Base-by-base conservation (phyloP, 2,888 invertebrate genomes). In the Philopedon plagiatum region DNA sequence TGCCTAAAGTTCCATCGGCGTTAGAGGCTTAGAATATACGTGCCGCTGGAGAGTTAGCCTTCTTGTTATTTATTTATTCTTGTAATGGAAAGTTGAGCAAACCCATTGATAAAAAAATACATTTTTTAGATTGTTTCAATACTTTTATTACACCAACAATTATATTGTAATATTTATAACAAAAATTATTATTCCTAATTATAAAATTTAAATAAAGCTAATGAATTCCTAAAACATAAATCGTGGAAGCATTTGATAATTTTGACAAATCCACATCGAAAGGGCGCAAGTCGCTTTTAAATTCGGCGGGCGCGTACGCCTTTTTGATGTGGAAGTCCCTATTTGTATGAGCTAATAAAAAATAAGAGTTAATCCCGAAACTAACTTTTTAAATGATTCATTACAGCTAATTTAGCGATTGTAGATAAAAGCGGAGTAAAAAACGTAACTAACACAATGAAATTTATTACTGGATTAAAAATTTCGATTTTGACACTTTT, bases 141-240 rank as follows among this genome's bases (percentile, higher is more conserved):
- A 73, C 75, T 86, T 74, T 86, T 85, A 86, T 86, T 86, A 86
- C 86, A 86, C 86, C 86, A 86, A 86, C 86, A 86, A 85, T 85
- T 85, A 85, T 85, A 85, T 85, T 83, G 82, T 84, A 83, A 85
- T 85, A 84, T 84, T 83, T 85, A 84, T 85, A 85, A 85, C 85
- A 85, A 85, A 85, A 85, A 83, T 84, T 82, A 83, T 84, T 64
- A 71, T 61, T 81, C 79, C 82, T 83, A 83, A 82, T 82, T 80
- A 83, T 83, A 85, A 84, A 82, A 84, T 82, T 83, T 83, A 70
- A 70, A 66, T 70, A 71, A 63, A 63, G 51, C 63, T 63, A 63
- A 70, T 70, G 66, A 67, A 74, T 64, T 80, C 80, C 79, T 82
- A 82, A 80, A 81, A 82, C 77, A 56, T 73, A 75, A 80, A 82